Percentiles rank a stretch among this genome's conserved stretches.
These are phyloP conservation scores for Periophthalmus magnuspinnatus DNA, from an alignment of 2,797 vertebrate genomes.

Conservation along the genomic window DNA sequence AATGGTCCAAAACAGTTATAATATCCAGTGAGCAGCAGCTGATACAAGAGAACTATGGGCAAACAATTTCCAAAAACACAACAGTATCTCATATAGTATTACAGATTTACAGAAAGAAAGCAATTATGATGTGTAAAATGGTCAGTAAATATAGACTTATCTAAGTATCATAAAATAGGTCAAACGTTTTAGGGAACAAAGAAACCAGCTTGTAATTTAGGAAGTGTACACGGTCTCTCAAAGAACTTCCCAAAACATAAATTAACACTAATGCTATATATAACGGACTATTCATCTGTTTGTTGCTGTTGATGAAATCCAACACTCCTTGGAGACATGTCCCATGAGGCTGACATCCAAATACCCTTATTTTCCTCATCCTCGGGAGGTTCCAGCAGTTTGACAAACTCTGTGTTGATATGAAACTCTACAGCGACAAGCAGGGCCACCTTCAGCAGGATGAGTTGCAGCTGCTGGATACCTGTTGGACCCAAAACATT, in stretches of 20 bases:
- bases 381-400: conserved; percentile 90
- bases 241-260: conserved; percentile 3
- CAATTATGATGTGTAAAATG: neutral
- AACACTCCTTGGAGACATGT: conserved; percentile 41
- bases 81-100: neutral
- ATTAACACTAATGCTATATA: conserved; percentile 11
- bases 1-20: neutral
- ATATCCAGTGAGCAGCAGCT: neutral
- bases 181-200: conserved; percentile 1
- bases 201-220: neutral
- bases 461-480: conserved; percentile 95
- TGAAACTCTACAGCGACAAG: conserved; percentile 95
- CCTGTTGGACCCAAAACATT: conserved; percentile 71
- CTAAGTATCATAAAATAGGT: neutral
- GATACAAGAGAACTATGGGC: neutral
- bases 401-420: conserved; percentile 92
- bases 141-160: neutral
- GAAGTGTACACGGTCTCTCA: neutral
- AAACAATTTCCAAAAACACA: neutral
- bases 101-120: neutral
- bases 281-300: conserved; percentile 40
- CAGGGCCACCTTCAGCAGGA: conserved; percentile 93
- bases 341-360: conserved; percentile 6
- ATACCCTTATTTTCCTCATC: conserved; percentile 93
- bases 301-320: conserved; percentile 52